Percentiles rank a stretch among this genome's conserved stretches.
Evolutionary conservation across 2,888 invertebrate species (phyloP).

Genomic region (Stenurella melanura): DNA sequence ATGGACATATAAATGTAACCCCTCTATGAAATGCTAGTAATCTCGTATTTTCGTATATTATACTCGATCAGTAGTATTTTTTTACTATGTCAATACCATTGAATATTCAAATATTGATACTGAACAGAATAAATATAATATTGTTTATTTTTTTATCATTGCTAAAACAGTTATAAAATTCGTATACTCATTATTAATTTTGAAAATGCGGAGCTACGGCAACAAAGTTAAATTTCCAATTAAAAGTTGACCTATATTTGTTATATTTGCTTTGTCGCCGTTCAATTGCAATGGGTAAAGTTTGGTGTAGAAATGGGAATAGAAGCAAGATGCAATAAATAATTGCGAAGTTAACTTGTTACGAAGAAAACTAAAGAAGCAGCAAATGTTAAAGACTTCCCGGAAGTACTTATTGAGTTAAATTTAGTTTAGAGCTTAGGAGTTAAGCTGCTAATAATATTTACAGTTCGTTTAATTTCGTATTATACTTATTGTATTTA

Average conservation of each 20-base stretch:
- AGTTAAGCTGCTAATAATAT: constrained; percentile 7
- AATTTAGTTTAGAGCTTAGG: constrained; percentile 3
- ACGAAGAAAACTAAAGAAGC: constrained; percentile 4
- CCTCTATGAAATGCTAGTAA: too few relatives aligned
- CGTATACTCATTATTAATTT: background rate
- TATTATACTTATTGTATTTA: background rate
- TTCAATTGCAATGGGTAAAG: constrained; percentile 7
- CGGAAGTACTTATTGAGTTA: background rate
- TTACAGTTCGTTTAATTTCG: background rate
- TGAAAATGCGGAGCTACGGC: background rate
- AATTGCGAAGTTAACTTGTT: background rate
- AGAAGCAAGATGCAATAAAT: background rate
- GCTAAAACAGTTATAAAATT: background rate
- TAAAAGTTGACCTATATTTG: background rate
- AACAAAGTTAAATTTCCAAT: background rate
- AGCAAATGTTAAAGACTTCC: constrained; percentile 4
- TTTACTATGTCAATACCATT: too few relatives aligned
- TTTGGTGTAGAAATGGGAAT: constrained; percentile 3
- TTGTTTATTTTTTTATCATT: too few relatives aligned
- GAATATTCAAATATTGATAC: too few relatives aligned
- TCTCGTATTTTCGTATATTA: too few relatives aligned
- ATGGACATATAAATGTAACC: too few relatives aligned
- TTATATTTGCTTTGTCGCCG: background rate
- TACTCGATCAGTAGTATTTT: too few relatives aligned
- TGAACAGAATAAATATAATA: too few relatives aligned